phyloP scores from a whole-genome alignment of 2,888 invertebrate genomes.

The Acleris holmiana region DNA sequence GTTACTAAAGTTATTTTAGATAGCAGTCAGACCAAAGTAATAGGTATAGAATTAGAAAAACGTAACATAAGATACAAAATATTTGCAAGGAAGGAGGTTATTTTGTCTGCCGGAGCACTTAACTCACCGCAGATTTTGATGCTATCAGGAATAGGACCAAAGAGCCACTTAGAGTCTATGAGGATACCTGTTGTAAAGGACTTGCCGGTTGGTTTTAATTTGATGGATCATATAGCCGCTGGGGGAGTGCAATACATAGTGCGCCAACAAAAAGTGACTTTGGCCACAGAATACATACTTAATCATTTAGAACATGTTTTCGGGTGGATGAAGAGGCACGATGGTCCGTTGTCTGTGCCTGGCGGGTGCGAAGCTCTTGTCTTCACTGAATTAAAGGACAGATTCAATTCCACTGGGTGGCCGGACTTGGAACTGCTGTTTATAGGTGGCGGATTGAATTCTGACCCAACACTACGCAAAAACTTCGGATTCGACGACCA shows the following conservation, averaged over 20 bases:
- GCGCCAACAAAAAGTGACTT: constrained; percentile 60
- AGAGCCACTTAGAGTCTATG: constrained; percentile 81
- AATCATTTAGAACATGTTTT: constrained; percentile 72
- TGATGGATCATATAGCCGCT: constrained; percentile 89
- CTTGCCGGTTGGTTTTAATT: constrained; percentile 86
- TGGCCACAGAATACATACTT: constrained; percentile 67
- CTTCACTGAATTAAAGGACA: constrained; percentile 86
- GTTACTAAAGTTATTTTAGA: constrained; percentile 85
- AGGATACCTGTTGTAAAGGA: constrained; percentile 83
- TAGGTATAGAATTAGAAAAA: constrained; percentile 85
- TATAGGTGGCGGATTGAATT: constrained; percentile 81
- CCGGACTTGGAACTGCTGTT: constrained; percentile 88
- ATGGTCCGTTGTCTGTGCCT: constrained; percentile 85
- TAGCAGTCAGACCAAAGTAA: constrained; percentile 79
- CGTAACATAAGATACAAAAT: constrained; percentile 78
- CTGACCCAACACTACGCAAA: constrained; percentile 72
- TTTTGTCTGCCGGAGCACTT: constrained; percentile 90
- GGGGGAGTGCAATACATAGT: constrained; percentile 86
- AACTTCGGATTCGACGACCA: constrained; percentile 82
- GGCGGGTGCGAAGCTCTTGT: constrained; percentile 88
- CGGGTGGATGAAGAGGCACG: constrained; percentile 81
- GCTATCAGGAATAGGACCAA: constrained; percentile 91
- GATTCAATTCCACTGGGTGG: constrained; percentile 80
- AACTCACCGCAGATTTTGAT: constrained; percentile 91
- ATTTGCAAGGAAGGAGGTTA: constrained; percentile 88